Conservation (phyloP, 2,888 invertebrate species). For the Drosophila infuscata region DNA sequence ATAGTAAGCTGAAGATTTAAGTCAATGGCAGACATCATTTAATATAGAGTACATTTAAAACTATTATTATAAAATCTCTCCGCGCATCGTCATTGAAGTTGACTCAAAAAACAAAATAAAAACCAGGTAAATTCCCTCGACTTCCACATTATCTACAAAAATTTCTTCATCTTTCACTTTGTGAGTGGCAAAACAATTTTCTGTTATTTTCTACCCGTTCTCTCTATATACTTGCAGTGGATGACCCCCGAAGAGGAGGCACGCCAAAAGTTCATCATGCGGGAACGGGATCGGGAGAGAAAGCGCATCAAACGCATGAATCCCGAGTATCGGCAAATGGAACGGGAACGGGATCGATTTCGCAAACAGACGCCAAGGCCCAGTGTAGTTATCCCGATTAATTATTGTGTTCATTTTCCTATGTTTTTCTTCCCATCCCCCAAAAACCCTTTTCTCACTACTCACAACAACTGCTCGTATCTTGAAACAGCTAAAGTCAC, state of each 20-base stretch:
- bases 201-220: conserved; percentile 49
- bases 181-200: conserved; percentile 19
- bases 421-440: conserved; percentile 11
- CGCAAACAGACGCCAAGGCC: conserved; percentile 81
- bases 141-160: background rate
- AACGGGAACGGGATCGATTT: conserved; percentile 79
- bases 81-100: conserved; percentile 54
- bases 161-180: conserved; percentile 1
- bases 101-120: conserved; percentile 3
- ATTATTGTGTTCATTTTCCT: conserved; percentile 24
- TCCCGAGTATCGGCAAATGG: conserved; percentile 80
- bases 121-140: background rate
- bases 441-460: background rate
- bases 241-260: conserved; percentile 79
- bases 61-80: background rate
- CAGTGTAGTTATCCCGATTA: conserved; percentile 73
- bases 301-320: conserved; percentile 79
- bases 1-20: background rate
- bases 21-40: background rate
- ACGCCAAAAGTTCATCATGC: conserved; percentile 79
- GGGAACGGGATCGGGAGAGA: conserved; percentile 77
- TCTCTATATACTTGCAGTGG: conserved; percentile 71
- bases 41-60: background rate
- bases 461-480: conserved; percentile 14
- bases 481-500: conserved; percentile 16